Conservation (phyloP, 37 sponge, comb jelly and placozoan genomes). For the Tethya wilhelma region DNA sequence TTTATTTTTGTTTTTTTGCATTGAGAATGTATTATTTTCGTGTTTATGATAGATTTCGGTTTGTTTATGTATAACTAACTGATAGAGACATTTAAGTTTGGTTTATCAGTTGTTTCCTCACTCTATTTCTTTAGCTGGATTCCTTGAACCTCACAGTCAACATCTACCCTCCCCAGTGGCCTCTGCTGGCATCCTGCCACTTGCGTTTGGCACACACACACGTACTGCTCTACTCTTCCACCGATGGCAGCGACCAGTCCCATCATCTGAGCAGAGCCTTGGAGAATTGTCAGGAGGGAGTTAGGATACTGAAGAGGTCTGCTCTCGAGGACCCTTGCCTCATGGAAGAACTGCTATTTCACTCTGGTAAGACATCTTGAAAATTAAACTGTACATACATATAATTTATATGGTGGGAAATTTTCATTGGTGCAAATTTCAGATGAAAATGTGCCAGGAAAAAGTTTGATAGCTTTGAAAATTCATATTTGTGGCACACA, state of each 20-base stretch:
- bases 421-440: too few relatives aligned
- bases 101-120: neutral
- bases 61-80: neutral
- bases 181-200: slow-evolving; percentile 27
- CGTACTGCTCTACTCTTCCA: slow-evolving; percentile 1
- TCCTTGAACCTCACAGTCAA: neutral
- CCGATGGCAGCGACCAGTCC: neutral
- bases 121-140: neutral
- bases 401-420: neutral
- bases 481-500: too few relatives aligned
- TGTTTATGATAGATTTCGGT: neutral
- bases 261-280: neutral
- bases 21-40: too few relatives aligned
- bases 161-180: slow-evolving; percentile 30
- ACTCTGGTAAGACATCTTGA: slow-evolving; percentile 18
- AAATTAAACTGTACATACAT: too few relatives aligned
- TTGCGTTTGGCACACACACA: slow-evolving; percentile 29
- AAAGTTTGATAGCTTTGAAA: too few relatives aligned
- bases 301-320: slow-evolving; percentile 9
- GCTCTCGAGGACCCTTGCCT: slow-evolving; percentile 22
- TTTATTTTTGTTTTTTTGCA: neutral
- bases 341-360: slow-evolving; percentile 10
- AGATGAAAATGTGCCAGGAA: too few relatives aligned
- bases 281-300: slow-evolving; percentile 26
- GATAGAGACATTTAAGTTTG: neutral